These are phyloP conservation scores for Anguilla rostrata DNA, from an alignment of 2,113 vertebrate genomes.

Conservation along the genomic window DNA sequence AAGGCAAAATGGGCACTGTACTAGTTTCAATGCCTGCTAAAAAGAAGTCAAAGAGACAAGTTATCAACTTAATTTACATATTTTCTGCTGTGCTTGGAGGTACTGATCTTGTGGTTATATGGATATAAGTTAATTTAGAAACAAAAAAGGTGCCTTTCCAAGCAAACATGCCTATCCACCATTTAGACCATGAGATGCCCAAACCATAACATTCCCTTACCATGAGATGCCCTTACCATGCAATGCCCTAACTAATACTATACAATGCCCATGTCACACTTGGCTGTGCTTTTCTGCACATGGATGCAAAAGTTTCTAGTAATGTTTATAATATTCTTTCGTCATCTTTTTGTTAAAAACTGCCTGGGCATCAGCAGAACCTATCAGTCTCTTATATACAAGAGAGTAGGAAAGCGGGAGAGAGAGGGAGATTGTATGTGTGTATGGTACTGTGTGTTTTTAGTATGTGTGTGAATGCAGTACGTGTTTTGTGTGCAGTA, in stretches of 20 bases:
- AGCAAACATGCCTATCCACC: no score
- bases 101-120: background rate
- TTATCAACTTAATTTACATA: background rate
- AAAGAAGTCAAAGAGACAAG: background rate
- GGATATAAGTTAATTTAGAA: background rate
- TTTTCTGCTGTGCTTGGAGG: background rate
- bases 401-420: background rate
- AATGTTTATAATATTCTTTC: no score
- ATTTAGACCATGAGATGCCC: background rate
- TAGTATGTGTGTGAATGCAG: background rate
- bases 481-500: background rate
- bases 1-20: no score
- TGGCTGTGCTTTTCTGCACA: no score
- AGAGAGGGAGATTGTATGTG: background rate
- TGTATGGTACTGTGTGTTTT: background rate
- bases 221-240: background rate
- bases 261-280: no score
- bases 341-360: no score
- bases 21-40: no score
- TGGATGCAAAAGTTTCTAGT: no score
- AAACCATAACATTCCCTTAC: background rate
- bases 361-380: no score
- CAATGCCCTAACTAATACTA: no score
- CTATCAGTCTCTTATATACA: background rate
- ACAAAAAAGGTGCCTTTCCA: no score